Evolutionary conservation across 2,888 invertebrate species (phyloP).

Genomic region (Holacanthella duospinosa): DNA sequence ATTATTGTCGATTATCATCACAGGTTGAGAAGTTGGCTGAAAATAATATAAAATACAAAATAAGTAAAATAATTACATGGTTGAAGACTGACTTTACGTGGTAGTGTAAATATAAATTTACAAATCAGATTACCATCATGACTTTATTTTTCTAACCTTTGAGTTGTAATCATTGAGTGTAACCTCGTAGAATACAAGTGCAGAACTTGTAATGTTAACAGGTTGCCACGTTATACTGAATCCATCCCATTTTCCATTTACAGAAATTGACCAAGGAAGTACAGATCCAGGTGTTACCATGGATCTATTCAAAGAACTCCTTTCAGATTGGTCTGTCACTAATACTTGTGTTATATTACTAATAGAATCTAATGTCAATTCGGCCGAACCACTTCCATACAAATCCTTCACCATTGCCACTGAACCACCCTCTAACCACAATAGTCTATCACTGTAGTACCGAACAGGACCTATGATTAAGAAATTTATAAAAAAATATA

Average conservation of each 20-base stretch:
- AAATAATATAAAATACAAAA: not conserved
- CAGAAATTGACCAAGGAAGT: slow-evolving; percentile 53
- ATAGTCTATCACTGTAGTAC: too few species aligned
- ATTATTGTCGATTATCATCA: too few species aligned
- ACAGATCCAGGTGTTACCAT: slow-evolving; percentile 70
- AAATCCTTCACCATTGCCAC: not conserved
- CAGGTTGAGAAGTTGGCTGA: not conserved
- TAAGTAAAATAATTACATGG: not conserved
- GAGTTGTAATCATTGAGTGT: too few species aligned
- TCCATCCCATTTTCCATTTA: slow-evolving; percentile 63
- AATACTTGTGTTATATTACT: not conserved
- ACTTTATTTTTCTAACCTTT: too few species aligned
- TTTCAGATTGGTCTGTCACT: too few species aligned
- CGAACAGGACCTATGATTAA: too few species aligned
- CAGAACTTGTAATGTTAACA: slow-evolving; percentile 57
- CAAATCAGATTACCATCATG: too few species aligned
- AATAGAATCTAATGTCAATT: not conserved
- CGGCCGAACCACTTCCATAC: not conserved
- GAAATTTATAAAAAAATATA: too few species aligned
- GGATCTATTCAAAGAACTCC: too few species aligned
- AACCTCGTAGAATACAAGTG: too few species aligned
- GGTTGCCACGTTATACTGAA: slow-evolving; percentile 79
- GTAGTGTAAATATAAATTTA: not conserved
- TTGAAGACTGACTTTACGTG: not conserved
- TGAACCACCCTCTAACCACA: too few species aligned